Evolutionary conservation across 2,888 invertebrate genomes (phyloP), one percentile per base, ranked within the genome.

Genomic region (Dilophus febrilis): DNA sequence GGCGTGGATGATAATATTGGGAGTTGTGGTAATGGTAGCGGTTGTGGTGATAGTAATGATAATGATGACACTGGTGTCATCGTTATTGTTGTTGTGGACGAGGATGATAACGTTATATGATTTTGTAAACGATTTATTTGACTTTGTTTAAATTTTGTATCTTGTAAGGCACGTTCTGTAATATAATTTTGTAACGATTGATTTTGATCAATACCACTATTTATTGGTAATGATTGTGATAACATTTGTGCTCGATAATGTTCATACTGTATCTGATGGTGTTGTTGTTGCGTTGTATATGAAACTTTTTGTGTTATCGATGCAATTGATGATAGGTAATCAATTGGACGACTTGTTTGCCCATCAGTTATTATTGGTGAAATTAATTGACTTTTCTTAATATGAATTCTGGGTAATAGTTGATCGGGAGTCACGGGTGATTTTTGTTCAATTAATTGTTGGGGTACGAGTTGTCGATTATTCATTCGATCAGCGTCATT

Each of bases 111-210:
- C 33, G 27, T 37, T 19, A 18, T 35, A 29, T 41, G 38, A 29
- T n/a, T n/a, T 44, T 13, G 35, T 53, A 42, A 8, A n/a, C 13
- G 19, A 28, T 49, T 55, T 42, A 57, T 54, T 53, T 75, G 74
- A 46, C 72, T 73, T 54, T 77, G 77, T 56, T 80, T 81, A 43
- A 79, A 75, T 57, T 73, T 74, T 30, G 74, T 70, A 53, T 79
- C 76, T 53, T 74, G 68, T 37, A 80, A 61, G 13, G 80, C 77
- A 51, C 77, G 67, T 53, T 80, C 80, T 2, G 77, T 78, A 37
- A 80, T 66, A 57, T 81, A 81, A 1, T 75, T 77, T 47, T 79
- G 78, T 39, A 80, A 59, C 67, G 79, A 71, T 6, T 72, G 71
- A 46, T 75, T 75, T 29, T 76, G 73, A 41, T 67, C 65, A 16